Evolutionary conservation across 2,888 invertebrate species (phyloP).

Genomic region (Cataglyphis altisquamis): DNA sequence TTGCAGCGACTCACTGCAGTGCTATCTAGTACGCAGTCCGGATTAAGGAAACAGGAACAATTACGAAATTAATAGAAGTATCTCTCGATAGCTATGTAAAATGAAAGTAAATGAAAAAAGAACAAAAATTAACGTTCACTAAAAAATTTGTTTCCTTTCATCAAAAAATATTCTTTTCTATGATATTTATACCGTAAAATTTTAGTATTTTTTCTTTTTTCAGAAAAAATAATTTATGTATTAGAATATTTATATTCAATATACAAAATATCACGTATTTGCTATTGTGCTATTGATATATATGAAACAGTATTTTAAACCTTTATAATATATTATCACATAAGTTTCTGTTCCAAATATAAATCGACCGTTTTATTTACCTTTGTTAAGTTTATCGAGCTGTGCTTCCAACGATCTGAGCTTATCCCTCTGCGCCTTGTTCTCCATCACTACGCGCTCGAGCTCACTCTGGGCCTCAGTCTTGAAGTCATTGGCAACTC

Average conservation of each 20-base stretch:
- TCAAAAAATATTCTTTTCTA: not conserved
- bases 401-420: constrained; percentile 92
- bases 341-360: constrained; percentile 29
- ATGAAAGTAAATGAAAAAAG: not conserved
- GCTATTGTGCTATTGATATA: not conserved
- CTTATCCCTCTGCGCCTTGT: constrained; percentile 92
- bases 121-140: constrained; percentile 5
- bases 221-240: constrained; percentile 17
- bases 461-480: constrained; percentile 96
- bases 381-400: constrained; percentile 91
- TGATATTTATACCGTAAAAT: not conserved
- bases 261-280: not conserved
- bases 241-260: constrained; percentile 10
- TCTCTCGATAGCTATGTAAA: not conserved
- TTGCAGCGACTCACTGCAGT: constrained; percentile 68
- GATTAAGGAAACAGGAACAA: constrained; percentile 64
- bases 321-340: constrained; percentile 28
- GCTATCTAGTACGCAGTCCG: constrained; percentile 66
- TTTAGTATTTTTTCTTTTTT: not conserved
- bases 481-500: constrained; percentile 98
- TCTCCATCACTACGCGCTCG: constrained; percentile 93
- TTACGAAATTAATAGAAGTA: constrained; percentile 48
- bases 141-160: not conserved
- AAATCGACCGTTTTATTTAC: constrained; percentile 85
- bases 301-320: not conserved